Base-by-base conservation (phyloP, 2,888 invertebrate genomes). In the Parnassius mnemosyne region DNA sequence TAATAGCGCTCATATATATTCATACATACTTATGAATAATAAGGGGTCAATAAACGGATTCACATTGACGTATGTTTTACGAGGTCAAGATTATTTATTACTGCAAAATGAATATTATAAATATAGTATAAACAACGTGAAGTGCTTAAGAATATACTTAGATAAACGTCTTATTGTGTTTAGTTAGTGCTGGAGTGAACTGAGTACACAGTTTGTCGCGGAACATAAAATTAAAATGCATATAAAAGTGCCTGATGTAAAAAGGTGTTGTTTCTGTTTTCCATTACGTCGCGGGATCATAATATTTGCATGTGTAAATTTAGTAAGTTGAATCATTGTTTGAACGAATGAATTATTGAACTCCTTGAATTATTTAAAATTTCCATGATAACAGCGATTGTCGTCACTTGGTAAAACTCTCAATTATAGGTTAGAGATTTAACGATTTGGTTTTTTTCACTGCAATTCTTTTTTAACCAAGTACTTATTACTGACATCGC, bases 251-350 rank as follows among this genome's bases (percentile, higher is more conserved):
- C 87, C 87, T 52, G 81, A 87, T 70, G 82, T 90, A 57, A 81
- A 81, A 61, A 77, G 75, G 68, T 91, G 90, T 65, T 91, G 90
- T 66, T 89, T 81, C 66, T 90, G 87, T 69, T 71, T 89, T 43
- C 85, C 90, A 13, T 68, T 90, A 53, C 82, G 89, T 0, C 80
- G 80, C 53, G 90, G 90, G 7, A 89, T 90, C 64, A 80, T 91
- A 65, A 68, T 87, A 56, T 87, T 89, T 75, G 89, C 85, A 60
- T 79, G 84, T 58, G 71, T 89, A 62, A 89, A 90, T 66, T 81
- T 89, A 57, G 90, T 89, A 77, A 87, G 88, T 85, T 16, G 9
- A 20, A 44, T 10, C 1, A 34, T 34, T 34, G 0, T 34, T 34
- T 34, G 34, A 34, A 34, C 7, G 34, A 3, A 5, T 34, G 34